phyloP scores from a whole-genome alignment of 1,140 invertebrate genomes.

The Drosophila takahashii region DNA sequence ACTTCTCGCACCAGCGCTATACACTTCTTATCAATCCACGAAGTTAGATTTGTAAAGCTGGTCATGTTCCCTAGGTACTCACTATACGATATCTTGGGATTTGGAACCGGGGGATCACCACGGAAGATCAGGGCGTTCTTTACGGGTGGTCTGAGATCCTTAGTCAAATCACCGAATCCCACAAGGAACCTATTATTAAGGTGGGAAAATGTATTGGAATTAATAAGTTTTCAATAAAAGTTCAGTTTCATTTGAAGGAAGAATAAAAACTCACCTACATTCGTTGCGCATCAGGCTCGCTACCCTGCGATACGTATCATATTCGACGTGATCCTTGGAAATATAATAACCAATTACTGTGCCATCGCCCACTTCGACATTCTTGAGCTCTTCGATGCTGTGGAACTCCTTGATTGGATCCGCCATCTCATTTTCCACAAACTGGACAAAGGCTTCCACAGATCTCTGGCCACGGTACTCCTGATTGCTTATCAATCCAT shows the following conservation, averaged over 20 bases:
- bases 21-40: conserved; percentile 39
- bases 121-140: conserved; percentile 30
- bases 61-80: conserved; percentile 40
- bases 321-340: conserved; percentile 90
- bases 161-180: conserved; percentile 92
- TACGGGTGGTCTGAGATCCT: background rate
- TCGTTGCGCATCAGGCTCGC: conserved; percentile 95
- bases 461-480: conserved; percentile 94
- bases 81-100: conserved; percentile 2
- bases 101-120: background rate
- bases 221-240: background rate
- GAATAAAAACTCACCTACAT: conserved; percentile 85
- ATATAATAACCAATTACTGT: conserved; percentile 97
- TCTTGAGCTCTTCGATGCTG: conserved; percentile 89
- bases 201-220: background rate
- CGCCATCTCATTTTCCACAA: conserved; percentile 95
- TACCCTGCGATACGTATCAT: conserved; percentile 91
- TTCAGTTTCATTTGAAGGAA: no score
- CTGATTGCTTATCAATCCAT: conserved; percentile 94
- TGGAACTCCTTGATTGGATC: conserved; percentile 93
- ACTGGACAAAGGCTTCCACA: conserved; percentile 92
- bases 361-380: conserved; percentile 92
- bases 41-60: background rate
- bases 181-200: conserved; percentile 90
- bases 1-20: conserved; percentile 33